phyloP scores from a whole-genome alignment of 2,113 vertebrate species.

The Muscicapa adusta region DNA sequence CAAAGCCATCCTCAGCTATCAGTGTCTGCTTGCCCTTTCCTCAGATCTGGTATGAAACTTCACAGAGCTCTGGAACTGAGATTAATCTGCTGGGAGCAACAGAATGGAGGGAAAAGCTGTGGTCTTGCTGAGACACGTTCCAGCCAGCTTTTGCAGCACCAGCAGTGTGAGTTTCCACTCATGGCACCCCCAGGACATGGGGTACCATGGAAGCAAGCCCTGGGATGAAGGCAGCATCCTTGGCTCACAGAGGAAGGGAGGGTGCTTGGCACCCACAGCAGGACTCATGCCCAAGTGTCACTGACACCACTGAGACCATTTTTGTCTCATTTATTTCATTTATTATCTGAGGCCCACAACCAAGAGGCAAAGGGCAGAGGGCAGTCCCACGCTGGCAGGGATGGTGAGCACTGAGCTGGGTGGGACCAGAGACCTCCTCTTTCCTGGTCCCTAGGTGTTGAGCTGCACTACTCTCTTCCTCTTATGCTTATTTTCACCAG shows the following conservation, averaged over 20 bases:
- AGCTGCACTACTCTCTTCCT: not conserved
- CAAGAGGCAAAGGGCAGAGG: not conserved
- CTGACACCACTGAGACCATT: not conserved
- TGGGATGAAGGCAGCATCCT: not conserved
- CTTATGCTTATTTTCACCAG: not conserved
- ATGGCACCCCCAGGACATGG: rapidly evolving
- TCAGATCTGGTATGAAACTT: not conserved
- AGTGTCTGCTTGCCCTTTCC: not conserved
- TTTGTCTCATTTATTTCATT: not conserved
- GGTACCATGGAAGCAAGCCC: not conserved
- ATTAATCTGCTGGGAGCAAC: not conserved
- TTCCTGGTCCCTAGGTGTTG: not conserved
- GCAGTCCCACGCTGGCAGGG: not conserved
- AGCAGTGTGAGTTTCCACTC: not conserved
- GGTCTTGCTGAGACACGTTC: rapidly evolving
- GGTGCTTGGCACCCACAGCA: rapidly evolving
- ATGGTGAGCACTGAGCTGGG: rapidly evolving
- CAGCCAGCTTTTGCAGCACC: not conserved
- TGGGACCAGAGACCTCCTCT: not conserved
- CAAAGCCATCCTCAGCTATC: not conserved
- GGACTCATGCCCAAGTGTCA: not conserved
- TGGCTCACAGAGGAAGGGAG: not conserved
- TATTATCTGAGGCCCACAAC: not conserved
- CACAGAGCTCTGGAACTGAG: not conserved
- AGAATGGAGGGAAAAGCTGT: not conserved